Percentiles rank a stretch among this genome's conserved stretches.
Evolutionary conservation across 2,888 invertebrate species (phyloP).

Genomic region (Campaea margaritaria): DNA sequence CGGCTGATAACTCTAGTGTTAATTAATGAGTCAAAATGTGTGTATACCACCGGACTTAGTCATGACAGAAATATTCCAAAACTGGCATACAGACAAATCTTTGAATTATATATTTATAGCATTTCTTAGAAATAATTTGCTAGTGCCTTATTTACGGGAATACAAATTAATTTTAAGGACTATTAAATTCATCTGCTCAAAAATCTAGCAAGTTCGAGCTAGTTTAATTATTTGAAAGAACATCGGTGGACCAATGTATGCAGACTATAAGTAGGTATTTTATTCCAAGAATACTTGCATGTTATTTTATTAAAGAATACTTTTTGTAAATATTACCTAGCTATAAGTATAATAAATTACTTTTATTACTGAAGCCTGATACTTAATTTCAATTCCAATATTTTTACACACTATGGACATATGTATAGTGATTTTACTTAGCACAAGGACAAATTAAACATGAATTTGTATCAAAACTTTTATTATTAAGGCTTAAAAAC

Average conservation of each 20-base stretch:
- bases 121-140: slow-evolving; percentile 9
- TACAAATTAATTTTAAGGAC: slow-evolving; percentile 39
- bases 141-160: slow-evolving; percentile 32
- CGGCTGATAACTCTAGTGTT: slow-evolving; percentile 81
- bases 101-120: slow-evolving; percentile 10
- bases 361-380: slow-evolving; percentile 16
- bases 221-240: slow-evolving; percentile 12
- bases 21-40: slow-evolving; percentile 43
- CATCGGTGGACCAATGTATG: slow-evolving; percentile 34
- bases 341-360: slow-evolving; percentile 28
- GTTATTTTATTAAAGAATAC: slow-evolving; percentile 15
- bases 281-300: slow-evolving; percentile 34
- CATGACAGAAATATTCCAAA: slow-evolving; percentile 42
- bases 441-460: slow-evolving; percentile 28
- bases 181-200: slow-evolving; percentile 15
- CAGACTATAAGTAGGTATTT: slow-evolving; percentile 21
- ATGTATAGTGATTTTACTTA: background rate
- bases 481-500: slow-evolving; percentile 26
- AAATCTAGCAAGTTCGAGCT: slow-evolving; percentile 1
- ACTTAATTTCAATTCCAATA: background rate
- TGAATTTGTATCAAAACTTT: slow-evolving; percentile 25
- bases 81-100: slow-evolving; percentile 11
- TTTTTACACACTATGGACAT: too few relatives aligned
- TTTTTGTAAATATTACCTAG: slow-evolving; percentile 35
- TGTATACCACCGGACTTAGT: slow-evolving; percentile 54